Conservation (phyloP, 2,113 vertebrate species). For the Sisor rabdophorus region DNA sequence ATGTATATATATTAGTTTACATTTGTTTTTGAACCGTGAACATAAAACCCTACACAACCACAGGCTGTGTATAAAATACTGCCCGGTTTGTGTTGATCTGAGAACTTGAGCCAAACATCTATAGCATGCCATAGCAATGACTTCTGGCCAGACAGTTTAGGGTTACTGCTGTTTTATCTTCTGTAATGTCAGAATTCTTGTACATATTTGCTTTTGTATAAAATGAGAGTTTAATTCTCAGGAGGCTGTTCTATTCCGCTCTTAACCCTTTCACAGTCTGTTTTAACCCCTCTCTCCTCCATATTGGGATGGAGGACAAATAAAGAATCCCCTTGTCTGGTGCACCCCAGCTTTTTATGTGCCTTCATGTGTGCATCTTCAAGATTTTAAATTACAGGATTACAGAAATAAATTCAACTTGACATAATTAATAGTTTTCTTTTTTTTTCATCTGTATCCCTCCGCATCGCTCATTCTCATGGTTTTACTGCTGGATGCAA, state of each 20-base stretch:
- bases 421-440: slow-evolving; percentile 51
- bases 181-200: background rate
- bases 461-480: slow-evolving; percentile 7
- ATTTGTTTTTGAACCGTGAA: background rate
- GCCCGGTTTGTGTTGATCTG: background rate
- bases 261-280: background rate
- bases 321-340: slow-evolving; percentile 51
- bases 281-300: background rate
- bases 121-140: background rate
- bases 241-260: slow-evolving; percentile 4
- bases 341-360: slow-evolving; percentile 72
- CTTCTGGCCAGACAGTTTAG: background rate
- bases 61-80: background rate
- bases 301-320: slow-evolving; percentile 21
- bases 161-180: slow-evolving; percentile 2
- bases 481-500: background rate
- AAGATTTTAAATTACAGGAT: slow-evolving; percentile 65
- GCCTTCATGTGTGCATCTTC: slow-evolving; percentile 80
- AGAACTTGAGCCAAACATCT: background rate
- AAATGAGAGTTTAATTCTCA: background rate
- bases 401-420: slow-evolving; percentile 73
- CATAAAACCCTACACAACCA: background rate
- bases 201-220: slow-evolving; percentile 11
- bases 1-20: slow-evolving; percentile 34
- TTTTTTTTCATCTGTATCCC: slow-evolving; percentile 41